A percentile compares a stretch with the other conserved stretches of the same genome.
Conservation (phyloP, 1,140 invertebrate species). For the Ylistrum balloti region DNA sequence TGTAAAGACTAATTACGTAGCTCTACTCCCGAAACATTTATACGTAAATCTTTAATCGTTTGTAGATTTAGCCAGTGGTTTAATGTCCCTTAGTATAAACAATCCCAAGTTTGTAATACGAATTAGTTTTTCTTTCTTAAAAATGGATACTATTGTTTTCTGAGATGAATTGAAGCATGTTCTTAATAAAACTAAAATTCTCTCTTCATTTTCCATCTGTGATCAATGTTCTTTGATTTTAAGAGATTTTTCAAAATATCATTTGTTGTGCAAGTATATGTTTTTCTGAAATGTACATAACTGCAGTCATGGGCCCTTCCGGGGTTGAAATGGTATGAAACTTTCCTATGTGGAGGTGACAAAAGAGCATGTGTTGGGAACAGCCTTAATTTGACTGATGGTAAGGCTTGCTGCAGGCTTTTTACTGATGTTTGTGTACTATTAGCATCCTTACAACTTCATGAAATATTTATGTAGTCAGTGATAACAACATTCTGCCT, state of each 20-base stretch:
- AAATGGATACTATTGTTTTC: not conserved
- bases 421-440: not conserved
- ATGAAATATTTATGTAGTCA: not conserved
- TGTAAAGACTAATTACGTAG: not conserved
- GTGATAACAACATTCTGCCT: not conserved
- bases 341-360: slow-evolving; percentile 15
- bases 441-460: not conserved
- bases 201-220: no score
- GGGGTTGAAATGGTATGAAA: not conserved
- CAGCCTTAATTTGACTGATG: not conserved
- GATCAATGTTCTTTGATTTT: not conserved
- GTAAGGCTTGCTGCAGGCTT: not conserved
- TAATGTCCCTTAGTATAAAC: not conserved
- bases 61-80: not conserved
- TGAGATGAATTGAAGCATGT: not conserved
- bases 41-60: not conserved
- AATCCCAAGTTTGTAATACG: not conserved
- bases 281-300: not conserved
- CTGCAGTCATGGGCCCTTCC: not conserved
- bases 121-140: not conserved
- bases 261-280: not conserved
- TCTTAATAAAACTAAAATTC: no score
- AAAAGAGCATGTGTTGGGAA: not conserved
- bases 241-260: not conserved
- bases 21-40: not conserved